These are phyloP conservation scores for Leptoteleia sp. DNA, from an alignment of 1,140 invertebrate genomes.

Conservation along the genomic window DNA sequence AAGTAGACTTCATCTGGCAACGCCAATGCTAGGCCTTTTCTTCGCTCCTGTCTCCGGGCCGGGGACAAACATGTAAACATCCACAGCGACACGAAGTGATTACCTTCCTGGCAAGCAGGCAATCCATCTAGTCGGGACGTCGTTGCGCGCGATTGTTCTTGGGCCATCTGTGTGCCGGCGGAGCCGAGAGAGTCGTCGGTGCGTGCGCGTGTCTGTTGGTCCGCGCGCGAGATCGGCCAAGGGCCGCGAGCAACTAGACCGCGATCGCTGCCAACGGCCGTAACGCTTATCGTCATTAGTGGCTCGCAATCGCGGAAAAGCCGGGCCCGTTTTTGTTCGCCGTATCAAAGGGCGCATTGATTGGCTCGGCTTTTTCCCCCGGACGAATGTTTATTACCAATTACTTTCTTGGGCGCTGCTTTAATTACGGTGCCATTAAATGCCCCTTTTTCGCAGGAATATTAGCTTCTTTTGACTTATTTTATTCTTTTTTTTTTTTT, in stretches of 20 bases:
- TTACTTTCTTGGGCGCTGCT: slow-evolving; percentile 16
- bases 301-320: slow-evolving; percentile 23
- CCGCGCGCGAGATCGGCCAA: too few relatives aligned
- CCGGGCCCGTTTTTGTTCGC: slow-evolving; percentile 32
- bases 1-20: slow-evolving; percentile 62
- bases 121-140: slow-evolving; percentile 43
- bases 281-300: slow-evolving; percentile 57
- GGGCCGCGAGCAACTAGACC: too few relatives aligned
- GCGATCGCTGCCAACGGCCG: too few relatives aligned
- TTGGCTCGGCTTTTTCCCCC: slow-evolving; percentile 21
- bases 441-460: too few relatives aligned
- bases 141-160: slow-evolving; percentile 56
- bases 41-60: slow-evolving; percentile 45
- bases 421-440: slow-evolving; percentile 35
- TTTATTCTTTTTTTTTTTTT: too few relatives aligned
- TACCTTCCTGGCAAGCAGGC: slow-evolving; percentile 61
- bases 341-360: slow-evolving; percentile 41
- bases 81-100: slow-evolving; percentile 65
- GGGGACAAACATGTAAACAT: slow-evolving; percentile 67
- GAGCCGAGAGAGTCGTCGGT: neutral
- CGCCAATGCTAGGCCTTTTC: slow-evolving; percentile 51
- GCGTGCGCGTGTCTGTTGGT: slow-evolving; percentile 17
- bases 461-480: too few relatives aligned
- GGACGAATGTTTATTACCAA: slow-evolving; percentile 23
- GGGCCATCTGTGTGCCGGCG: slow-evolving; percentile 5